phyloP scores from a whole-genome alignment of 2,888 invertebrate species.

The Epistrophe grossulariae region DNA sequence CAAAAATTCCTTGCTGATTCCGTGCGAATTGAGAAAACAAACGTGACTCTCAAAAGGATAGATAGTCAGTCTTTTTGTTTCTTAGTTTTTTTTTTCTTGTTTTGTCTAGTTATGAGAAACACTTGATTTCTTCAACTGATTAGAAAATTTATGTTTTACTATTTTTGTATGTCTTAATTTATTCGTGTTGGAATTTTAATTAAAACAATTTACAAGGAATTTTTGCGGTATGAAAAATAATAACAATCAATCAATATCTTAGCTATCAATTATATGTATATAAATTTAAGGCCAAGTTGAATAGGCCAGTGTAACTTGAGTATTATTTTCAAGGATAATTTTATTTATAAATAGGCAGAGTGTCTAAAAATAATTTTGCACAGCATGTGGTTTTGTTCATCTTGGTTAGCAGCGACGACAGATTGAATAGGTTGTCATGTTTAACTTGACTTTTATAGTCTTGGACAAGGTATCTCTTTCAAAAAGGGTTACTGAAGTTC shows the following conservation, averaged over 20 bases:
- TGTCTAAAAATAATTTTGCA: slow-evolving; percentile 45
- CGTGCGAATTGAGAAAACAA: slow-evolving; percentile 54
- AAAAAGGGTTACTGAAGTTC: not conserved
- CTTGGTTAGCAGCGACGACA: slow-evolving; percentile 31
- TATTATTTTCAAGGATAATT: slow-evolving; percentile 15
- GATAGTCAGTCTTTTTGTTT: not conserved
- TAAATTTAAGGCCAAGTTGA: slow-evolving; percentile 33
- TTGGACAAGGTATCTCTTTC: not conserved
- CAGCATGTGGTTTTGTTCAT: slow-evolving; percentile 45
- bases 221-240: slow-evolving; percentile 2
- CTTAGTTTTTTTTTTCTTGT: too few relatives aligned
- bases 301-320: slow-evolving; percentile 12
- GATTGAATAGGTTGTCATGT: slow-evolving; percentile 24
- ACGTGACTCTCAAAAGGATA: slow-evolving; percentile 52
- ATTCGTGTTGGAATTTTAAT: slow-evolving; percentile 67
- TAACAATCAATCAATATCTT: slow-evolving; percentile 58
- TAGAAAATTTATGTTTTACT: slow-evolving; percentile 1
- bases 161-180: not conserved
- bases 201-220: slow-evolving; percentile 25
- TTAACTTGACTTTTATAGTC: slow-evolving; percentile 10
- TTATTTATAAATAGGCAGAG: slow-evolving; percentile 22
- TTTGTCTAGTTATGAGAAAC: slow-evolving; percentile 21
- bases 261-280: slow-evolving; percentile 30
- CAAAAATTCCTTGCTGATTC: slow-evolving; percentile 37
- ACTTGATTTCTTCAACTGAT: slow-evolving; percentile 31